These are phyloP conservation scores for Craniophora ligustri DNA, from an alignment of 2,888 invertebrate genomes.

Conservation along the genomic window DNA sequence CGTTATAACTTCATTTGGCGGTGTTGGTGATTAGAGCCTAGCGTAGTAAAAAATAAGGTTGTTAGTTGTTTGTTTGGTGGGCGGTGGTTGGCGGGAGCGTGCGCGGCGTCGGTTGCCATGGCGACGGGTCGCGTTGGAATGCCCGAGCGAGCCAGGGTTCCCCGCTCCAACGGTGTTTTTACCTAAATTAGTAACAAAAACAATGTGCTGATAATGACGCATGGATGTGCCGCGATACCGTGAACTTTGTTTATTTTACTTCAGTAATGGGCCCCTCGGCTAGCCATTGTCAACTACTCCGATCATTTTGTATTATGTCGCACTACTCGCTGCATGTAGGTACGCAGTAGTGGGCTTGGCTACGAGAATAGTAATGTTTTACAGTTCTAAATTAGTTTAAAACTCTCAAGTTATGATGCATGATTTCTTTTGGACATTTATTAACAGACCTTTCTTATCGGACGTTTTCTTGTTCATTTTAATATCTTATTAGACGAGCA, in stretches of 20 bases:
- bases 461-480: constrained; percentile 34
- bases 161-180: constrained; percentile 75
- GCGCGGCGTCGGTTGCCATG: constrained; percentile 86
- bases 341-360: neutral
- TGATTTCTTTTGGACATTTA: constrained; percentile 25
- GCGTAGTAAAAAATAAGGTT: constrained; percentile 72
- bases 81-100: constrained; percentile 68
- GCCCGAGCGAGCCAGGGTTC: constrained; percentile 74
- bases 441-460: constrained; percentile 42
- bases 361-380: no score
- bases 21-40: constrained; percentile 74
- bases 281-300: constrained; percentile 26
- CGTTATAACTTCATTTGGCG: constrained; percentile 85
- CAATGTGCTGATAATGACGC: constrained; percentile 66
- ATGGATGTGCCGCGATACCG: constrained; percentile 56
- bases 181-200: constrained; percentile 78
- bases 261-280: constrained; percentile 44
- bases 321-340: constrained; percentile 13
- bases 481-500: constrained; percentile 42
- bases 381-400: no score
- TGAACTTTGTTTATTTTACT: constrained; percentile 53
- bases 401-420: constrained; percentile 5
- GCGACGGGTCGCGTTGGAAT: constrained; percentile 86
- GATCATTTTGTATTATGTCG: constrained; percentile 16
- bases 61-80: constrained; percentile 73